Evolutionary conservation across 2,888 invertebrate species (phyloP), one percentile per base, ranked within the genome.

Genomic region (Baccha elongata): DNA sequence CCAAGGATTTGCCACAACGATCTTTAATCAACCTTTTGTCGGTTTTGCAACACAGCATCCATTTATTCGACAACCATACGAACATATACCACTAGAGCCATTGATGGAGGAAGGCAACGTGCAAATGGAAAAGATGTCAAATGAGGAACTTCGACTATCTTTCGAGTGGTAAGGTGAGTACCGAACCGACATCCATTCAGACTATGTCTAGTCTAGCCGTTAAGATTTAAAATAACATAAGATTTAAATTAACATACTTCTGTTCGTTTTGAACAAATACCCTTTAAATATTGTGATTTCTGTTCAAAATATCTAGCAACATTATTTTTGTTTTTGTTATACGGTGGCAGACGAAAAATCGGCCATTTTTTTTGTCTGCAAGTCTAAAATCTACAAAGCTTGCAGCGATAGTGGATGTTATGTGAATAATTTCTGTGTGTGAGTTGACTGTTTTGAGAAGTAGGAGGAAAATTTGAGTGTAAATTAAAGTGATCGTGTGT

Each of bases 91-190:
- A 17, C 26, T 44, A 4, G 44, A 44, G 44, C 73, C 55, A 50
- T 50, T 65, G 21, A 64, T 44, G 5, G 60, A 52, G 15, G 44
- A 53, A 29, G 19, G 10, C 29, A 76, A 52, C 46, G 71, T 71
- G 46, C 23, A 19, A 29, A 62, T 76, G 64, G n/a, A n/a, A n/a
- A n/a, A n/a, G n/a, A 44, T 29, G 4, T 44, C 26, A 6, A 55
- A 15, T 11, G 55, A 55, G 15, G 67, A 53, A 8, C 19, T 40
- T 1, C 17, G 42, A 35, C 2, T 58, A 21, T 46, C 52, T 1
- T 10, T 32, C 17, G 40, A 42, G 53, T 46, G 81, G 81, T 81
- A 71, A 81, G 81, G 81, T 81, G 32, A 81, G 81, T 81, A 19
- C 21, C 15, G 15, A 50, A 19, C 21, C 15, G 15, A 50, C 13